phyloP scores from a whole-genome alignment of 2,797 vertebrate genomes.

The Coregonus ussuriensis region DNA sequence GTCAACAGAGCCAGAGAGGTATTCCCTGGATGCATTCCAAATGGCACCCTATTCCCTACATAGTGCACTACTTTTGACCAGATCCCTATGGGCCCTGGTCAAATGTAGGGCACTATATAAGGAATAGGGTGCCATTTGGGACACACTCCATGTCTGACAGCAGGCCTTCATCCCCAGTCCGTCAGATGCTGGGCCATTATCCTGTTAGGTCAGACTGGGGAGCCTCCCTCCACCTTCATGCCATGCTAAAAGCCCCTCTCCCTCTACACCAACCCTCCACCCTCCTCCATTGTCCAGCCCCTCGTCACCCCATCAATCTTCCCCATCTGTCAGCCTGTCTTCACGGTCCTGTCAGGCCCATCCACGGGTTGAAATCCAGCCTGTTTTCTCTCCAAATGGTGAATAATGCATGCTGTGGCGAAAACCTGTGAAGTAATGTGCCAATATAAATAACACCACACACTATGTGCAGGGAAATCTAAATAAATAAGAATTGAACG shows the following conservation, averaged over 20 bases:
- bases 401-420: constrained; percentile 45
- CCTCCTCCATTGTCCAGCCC: constrained; percentile 60
- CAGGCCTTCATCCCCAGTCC: too few species aligned
- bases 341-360: constrained; percentile 51
- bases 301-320: constrained; percentile 75
- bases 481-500: constrained; percentile 42
- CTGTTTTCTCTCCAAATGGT: constrained; percentile 35
- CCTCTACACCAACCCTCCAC: constrained; percentile 53
- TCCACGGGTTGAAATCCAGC: constrained; percentile 15
- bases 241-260: constrained; percentile 32
- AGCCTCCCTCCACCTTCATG: constrained; percentile 44
- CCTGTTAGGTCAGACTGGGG: constrained; percentile 36
- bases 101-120: too few species aligned
- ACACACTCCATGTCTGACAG: too few species aligned
- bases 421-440: constrained; percentile 36
- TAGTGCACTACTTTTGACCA: not conserved
- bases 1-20: constrained; percentile 10
- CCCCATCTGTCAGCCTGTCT: constrained; percentile 65
- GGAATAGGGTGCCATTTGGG: too few species aligned
- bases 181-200: constrained; percentile 22
- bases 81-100: too few species aligned
- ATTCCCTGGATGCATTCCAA: not conserved
- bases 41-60: not conserved
- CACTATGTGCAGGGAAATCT: constrained; percentile 38
- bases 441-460: constrained; percentile 36